phyloP scores from a whole-genome alignment of 2,113 vertebrate species.

The Cyanoliseus patagonus region DNA sequence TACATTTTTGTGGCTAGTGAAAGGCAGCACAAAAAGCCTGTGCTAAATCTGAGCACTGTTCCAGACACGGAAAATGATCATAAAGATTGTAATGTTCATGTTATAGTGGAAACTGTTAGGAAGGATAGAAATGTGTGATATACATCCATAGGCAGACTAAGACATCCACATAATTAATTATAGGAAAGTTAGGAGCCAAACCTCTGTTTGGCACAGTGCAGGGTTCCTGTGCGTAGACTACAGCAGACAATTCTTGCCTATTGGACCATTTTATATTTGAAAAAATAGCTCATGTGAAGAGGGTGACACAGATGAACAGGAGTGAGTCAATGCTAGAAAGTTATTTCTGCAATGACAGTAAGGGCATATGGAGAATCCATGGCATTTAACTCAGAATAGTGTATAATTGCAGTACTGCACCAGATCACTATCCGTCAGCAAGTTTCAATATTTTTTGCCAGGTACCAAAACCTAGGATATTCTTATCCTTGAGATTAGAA shows the following conservation, averaged over 20 bases:
- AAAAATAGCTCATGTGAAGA: neutral
- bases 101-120: neutral
- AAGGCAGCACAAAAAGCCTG: neutral
- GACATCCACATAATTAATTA: neutral
- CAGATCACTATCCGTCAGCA: neutral
- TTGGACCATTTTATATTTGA: neutral
- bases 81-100: neutral
- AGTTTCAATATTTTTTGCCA: neutral
- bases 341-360: neutral
- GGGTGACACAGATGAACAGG: neutral
- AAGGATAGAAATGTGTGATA: neutral
- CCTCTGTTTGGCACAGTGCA: neutral
- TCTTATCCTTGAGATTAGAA: constrained; percentile 69
- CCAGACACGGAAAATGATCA: neutral
- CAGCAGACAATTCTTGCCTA: neutral
- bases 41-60: neutral
- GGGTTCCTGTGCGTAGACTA: accelerated
- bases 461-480: neutral
- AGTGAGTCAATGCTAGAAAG: neutral
- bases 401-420: neutral
- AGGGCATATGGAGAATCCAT: neutral
- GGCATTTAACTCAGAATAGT: neutral
- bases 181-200: neutral
- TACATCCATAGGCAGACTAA: neutral
- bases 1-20: accelerated